A percentile compares a stretch with the other conserved stretches of the same genome.
phyloP scores from a whole-genome alignment of 2,113 vertebrate species.

The Etheostoma cragini region DNA sequence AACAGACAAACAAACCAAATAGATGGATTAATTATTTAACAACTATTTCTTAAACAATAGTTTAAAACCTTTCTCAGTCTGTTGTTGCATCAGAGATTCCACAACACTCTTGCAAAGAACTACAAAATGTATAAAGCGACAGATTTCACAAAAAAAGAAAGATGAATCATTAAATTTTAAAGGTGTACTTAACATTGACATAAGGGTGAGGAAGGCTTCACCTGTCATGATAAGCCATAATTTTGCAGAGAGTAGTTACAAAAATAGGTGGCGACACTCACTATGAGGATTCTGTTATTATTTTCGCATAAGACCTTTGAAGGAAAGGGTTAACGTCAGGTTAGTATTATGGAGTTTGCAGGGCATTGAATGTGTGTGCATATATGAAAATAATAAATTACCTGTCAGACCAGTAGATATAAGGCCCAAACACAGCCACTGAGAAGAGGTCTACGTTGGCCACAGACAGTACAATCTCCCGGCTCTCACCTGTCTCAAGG shows the following conservation, averaged over 20 bases:
- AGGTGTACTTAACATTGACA: constrained; percentile 55
- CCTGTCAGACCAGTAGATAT: constrained; percentile 99
- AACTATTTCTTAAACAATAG: not conserved
- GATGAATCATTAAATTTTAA: constrained; percentile 18
- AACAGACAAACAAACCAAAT: not conserved
- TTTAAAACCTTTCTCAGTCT: not conserved
- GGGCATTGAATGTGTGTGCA: constrained; percentile 76
- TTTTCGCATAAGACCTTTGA: constrained; percentile 73
- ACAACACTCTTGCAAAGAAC: not conserved
- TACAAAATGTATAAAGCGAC: not conserved
- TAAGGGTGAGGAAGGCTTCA: constrained; percentile 51
- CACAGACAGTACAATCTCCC: constrained; percentile 96
- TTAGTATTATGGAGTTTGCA: constrained; percentile 83
- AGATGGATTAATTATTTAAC: not conserved
- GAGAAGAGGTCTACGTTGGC: constrained; percentile 99
- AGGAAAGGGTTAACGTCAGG: constrained; percentile 83
- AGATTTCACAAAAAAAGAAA: not conserved
- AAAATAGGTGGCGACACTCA: constrained; percentile 66
- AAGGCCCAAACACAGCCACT: constrained; percentile 96
- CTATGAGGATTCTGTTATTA: constrained; percentile 69
- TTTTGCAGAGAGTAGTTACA: constrained; percentile 64
- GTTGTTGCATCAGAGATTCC: not conserved
- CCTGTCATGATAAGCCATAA: constrained; percentile 68
- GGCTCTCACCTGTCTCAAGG: constrained; percentile 96
- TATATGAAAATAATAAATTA: constrained; percentile 96